phyloP scores from a whole-genome alignment of 2,888 invertebrate species.

The Dryobota labecula region DNA sequence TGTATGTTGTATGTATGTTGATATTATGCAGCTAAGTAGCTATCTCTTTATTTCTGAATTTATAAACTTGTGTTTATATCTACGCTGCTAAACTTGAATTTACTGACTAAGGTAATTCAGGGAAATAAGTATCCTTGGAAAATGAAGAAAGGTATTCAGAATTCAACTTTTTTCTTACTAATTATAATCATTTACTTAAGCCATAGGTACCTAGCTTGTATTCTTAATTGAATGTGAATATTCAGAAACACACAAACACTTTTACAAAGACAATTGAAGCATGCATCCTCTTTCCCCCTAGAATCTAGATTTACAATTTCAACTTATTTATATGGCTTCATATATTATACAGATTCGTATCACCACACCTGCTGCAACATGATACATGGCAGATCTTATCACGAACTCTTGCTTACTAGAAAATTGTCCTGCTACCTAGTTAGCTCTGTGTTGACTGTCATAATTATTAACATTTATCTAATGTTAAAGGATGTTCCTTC shows the following conservation, averaged over 20 bases:
- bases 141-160: background rate
- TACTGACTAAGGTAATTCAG: background rate
- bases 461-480: conserved; percentile 42
- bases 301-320: conserved; percentile 70
- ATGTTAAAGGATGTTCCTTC: conserved; percentile 16
- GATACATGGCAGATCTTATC: conserved; percentile 61
- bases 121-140: background rate
- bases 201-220: background rate
- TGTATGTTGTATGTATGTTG: background rate
- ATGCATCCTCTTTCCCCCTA: conserved; percentile 69
- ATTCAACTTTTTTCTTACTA: background rate
- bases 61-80: background rate
- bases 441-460: conserved; percentile 26
- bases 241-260: background rate
- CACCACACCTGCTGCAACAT: conserved; percentile 72
- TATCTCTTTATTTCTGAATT: background rate
- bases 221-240: background rate
- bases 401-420: conserved; percentile 29
- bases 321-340: conserved; percentile 75
- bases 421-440: conserved; percentile 31
- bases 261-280: conserved; percentile 61
- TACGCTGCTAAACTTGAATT: background rate
- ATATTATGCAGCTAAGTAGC: background rate
- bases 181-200: no score
- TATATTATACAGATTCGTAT: conserved; percentile 67